Evolutionary conservation across 2,888 invertebrate species (phyloP), one percentile per base, ranked within the genome.

Genomic region (Cataglyphis livida): DNA sequence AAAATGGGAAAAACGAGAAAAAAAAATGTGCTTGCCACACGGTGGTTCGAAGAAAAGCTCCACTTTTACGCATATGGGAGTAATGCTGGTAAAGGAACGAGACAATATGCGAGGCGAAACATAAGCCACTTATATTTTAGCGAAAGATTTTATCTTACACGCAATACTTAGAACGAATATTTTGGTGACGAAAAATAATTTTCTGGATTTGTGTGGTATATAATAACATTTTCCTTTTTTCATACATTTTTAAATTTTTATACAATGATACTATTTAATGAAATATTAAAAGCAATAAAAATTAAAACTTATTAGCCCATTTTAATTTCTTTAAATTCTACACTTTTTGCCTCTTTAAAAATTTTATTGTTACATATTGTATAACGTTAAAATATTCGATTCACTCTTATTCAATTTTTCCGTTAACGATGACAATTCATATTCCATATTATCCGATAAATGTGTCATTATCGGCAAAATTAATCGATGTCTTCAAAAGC

Each of bases 391-490:
- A 78, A 71, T 78, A 71, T 71, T 71, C 44, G 44, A 35, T 35
- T 35, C 32, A 7, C 57, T 41, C 41, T 71, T 21, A 28, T 28
- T 28, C 2, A 21, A 70, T 78, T 78, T 78, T 78, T 41, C 41
- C 78, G 21, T 71, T 78, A 78, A 78, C 73, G 57, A 59, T 71
- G 73, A 78, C 57, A 79, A 71, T 79, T 59, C 73, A 25, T 73
- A 79, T 79, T 44, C 44, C 59, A 79, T 79, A 35, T 73, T 61
- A 79, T 71, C 12, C 59, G 59, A 59, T 71, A 70, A 71, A 76
- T 76, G 48, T n/a, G 54, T 35, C 21, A 59, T 79, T 57, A 79
- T 73, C 28, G 78, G 32, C 48, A 35, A 79, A 59, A 12, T 73
- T 59, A 73, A 79, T 59, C 59, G 32, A 79, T 79, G 59, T 79